A percentile compares a stretch with the other conserved stretches of the same genome.
Conservation (phyloP, 2,888 invertebrate species). For the Pyrocoelia pectoralis region DNA sequence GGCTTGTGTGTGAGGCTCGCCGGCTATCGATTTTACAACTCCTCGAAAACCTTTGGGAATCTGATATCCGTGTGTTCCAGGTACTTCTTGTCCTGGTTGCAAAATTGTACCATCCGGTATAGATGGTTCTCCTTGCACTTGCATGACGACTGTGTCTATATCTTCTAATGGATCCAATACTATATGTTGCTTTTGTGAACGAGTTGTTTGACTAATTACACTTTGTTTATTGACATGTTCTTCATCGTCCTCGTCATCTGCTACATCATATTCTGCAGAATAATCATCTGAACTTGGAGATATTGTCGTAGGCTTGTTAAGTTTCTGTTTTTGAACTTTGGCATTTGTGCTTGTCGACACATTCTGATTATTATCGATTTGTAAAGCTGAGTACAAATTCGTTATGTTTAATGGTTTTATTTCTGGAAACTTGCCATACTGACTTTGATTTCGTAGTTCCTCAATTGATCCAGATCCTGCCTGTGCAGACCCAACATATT, state of each 20-base stretch:
- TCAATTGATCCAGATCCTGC: constrained; percentile 78
- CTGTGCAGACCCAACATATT: constrained; percentile 76
- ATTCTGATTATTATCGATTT: background rate
- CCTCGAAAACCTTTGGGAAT: constrained; percentile 76
- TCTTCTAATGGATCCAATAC: constrained; percentile 67
- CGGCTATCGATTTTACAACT: constrained; percentile 69
- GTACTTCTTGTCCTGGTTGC: constrained; percentile 72
- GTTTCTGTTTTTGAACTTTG: constrained; percentile 3
- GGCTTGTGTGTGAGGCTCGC: constrained; percentile 66
- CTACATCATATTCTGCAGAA: constrained; percentile 58
- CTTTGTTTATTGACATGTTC: constrained; percentile 59
- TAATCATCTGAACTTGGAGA: constrained; percentile 56
- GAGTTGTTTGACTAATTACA: constrained; percentile 62
- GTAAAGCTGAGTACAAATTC: background rate
- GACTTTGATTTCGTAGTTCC: constrained; percentile 47
- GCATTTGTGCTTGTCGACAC: background rate
- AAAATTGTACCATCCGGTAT: constrained; percentile 67
- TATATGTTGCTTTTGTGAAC: constrained; percentile 70
- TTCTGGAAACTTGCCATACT: constrained; percentile 36
- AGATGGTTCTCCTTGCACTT: constrained; percentile 61
- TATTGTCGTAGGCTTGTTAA: constrained; percentile 22
- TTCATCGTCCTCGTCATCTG: constrained; percentile 61
- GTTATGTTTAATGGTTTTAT: constrained; percentile 31
- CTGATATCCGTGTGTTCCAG: constrained; percentile 72
- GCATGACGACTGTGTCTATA: constrained; percentile 68